Conservation (phyloP, 1,140 invertebrate genomes). For the Drosophila kikkawai region DNA sequence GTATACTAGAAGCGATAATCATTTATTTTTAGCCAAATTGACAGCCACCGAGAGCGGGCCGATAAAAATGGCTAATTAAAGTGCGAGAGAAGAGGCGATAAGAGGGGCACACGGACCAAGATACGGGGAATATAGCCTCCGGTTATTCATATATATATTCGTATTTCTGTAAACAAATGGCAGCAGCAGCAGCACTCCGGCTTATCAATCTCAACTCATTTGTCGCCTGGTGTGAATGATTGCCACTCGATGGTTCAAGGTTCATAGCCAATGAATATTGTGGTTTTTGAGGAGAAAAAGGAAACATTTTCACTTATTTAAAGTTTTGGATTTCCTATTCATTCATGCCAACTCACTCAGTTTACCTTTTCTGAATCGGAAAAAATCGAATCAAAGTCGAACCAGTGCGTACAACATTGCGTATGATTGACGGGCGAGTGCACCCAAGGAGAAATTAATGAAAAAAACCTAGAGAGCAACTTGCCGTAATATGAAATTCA, state of each 20-base stretch:
- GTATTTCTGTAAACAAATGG: conserved; percentile 30
- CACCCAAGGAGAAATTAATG: conserved; percentile 48
- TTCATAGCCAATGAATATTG: conserved; percentile 45
- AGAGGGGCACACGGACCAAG: conserved; percentile 2
- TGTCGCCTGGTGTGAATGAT: conserved; percentile 60
- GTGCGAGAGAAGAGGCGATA: conserved; percentile 4
- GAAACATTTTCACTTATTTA: conserved; percentile 31
- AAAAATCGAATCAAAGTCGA: neutral
- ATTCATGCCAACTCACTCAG: conserved; percentile 25
- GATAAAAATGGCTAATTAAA: conserved; percentile 72
- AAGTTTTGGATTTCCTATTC: conserved; percentile 15
- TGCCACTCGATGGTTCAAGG: conserved; percentile 54
- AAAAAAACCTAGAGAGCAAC: conserved; percentile 36
- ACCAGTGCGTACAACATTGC: conserved; percentile 44
- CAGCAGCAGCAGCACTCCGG: conserved; percentile 1
- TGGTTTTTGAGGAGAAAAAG: conserved; percentile 4
- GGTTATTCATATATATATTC: neutral
- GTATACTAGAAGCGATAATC: conserved; percentile 71
- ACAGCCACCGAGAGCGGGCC: conserved; percentile 58
- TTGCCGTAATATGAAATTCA: conserved; percentile 61
- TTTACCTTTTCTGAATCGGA: conserved; percentile 50
- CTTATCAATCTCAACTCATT: conserved; percentile 59
- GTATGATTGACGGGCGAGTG: conserved; percentile 67
- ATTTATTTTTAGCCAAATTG: conserved; percentile 82
- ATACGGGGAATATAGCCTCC: conserved; percentile 5